Percentiles rank a stretch among this genome's conserved stretches.
Evolutionary conservation across 30 jellyfish, hydroid and myxozoan species (phyloP).

Genomic region (Aurelia aurita): DNA sequence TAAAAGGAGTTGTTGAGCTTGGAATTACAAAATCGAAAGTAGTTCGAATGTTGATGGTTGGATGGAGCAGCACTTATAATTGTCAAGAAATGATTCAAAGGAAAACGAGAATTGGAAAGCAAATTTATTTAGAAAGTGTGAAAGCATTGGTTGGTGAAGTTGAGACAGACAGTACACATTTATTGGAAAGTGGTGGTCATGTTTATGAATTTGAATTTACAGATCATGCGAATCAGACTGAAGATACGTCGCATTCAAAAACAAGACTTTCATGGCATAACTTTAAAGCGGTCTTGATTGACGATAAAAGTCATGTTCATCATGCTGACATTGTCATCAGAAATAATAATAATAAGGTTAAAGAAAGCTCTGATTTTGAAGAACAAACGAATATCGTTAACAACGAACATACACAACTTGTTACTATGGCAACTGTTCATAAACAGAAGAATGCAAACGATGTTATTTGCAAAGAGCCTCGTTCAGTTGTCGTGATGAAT

Average conservation of each 20-base stretch:
- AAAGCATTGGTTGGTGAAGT: slow-evolving; percentile 39
- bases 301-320: slow-evolving; percentile 1
- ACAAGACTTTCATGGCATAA: slow-evolving; percentile 62
- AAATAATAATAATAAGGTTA: neutral
- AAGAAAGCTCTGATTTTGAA: neutral
- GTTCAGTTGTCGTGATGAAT: too few species aligned
- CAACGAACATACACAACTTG: neutral
- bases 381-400: neutral
- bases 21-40: slow-evolving; percentile 10
- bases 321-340: slow-evolving; percentile 35
- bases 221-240: slow-evolving; percentile 1
- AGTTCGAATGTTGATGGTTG: slow-evolving; percentile 52
- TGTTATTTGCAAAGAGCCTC: too few species aligned
- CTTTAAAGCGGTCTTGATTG: slow-evolving; percentile 50
- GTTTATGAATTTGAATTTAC: slow-evolving; percentile 29
- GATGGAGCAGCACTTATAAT: slow-evolving; percentile 45
- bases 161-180: slow-evolving; percentile 10
- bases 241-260: neutral
- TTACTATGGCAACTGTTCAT: neutral
- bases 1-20: slow-evolving; percentile 17
- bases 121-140: slow-evolving; percentile 49
- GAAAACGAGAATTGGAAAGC: slow-evolving; percentile 60
- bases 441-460: too few species aligned
- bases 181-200: slow-evolving; percentile 26
- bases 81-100: slow-evolving; percentile 17